Percentiles rank a stretch among this genome's conserved stretches.
Evolutionary conservation across 2,113 vertebrate genomes (phyloP).

Genomic region (Puffinus mauretanicus): DNA sequence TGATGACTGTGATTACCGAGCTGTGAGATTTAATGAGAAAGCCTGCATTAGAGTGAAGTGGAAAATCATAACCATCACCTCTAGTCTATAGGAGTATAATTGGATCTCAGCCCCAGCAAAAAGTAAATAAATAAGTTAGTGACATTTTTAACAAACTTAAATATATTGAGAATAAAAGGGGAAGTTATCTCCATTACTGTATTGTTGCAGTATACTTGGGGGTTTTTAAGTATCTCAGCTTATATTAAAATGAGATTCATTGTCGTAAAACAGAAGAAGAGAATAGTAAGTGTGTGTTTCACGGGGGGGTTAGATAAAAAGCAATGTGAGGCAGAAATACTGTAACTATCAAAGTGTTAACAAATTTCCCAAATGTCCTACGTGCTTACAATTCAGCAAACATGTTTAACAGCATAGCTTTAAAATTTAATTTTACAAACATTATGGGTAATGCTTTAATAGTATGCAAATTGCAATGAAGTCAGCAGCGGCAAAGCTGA

Average conservation of each 20-base stretch:
- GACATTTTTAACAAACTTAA: slow-evolving; percentile 64
- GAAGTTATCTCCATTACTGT: slow-evolving; percentile 8
- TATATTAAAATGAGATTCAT: slow-evolving; percentile 37
- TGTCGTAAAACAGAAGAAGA: slow-evolving; percentile 5
- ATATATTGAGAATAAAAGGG: slow-evolving; percentile 62
- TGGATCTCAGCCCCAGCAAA: slow-evolving; percentile 44
- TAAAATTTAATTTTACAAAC: slow-evolving; percentile 74
- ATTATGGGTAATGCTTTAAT: slow-evolving; percentile 69
- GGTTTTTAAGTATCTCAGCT: slow-evolving; percentile 28
- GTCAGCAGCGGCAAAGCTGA: slow-evolving; percentile 58
- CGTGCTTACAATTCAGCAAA: slow-evolving; percentile 71
- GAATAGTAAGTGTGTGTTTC: not conserved
- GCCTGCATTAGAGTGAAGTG: slow-evolving; percentile 42
- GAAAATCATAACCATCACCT: slow-evolving; percentile 67
- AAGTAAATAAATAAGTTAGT: slow-evolving; percentile 58
- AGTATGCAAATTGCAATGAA: slow-evolving; percentile 67
- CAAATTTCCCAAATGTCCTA: slow-evolving; percentile 63
- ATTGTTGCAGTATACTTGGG: not conserved
- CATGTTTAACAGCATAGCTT: slow-evolving; percentile 62
- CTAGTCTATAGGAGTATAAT: slow-evolving; percentile 46
- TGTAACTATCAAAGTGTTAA: slow-evolving; percentile 53
- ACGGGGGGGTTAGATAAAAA: not conserved
- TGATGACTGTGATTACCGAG: slow-evolving; percentile 47
- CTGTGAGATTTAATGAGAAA: slow-evolving; percentile 64
- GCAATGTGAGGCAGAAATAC: slow-evolving; percentile 39